Conservation (phyloP, 2,113 vertebrate genomes). For the Etheostoma spectabile region DNA sequence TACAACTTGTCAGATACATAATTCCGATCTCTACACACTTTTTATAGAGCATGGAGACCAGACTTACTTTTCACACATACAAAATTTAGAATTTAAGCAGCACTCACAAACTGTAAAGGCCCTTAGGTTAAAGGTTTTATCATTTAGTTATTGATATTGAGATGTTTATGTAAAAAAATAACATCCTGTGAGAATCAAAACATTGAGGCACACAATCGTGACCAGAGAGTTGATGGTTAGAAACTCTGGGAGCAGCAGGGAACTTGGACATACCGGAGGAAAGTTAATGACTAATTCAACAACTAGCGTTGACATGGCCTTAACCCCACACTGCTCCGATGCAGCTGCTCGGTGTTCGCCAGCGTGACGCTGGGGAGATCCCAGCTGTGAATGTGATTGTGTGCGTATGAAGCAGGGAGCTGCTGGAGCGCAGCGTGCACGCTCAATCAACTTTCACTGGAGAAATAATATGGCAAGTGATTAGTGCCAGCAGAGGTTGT, state of each 20-base stretch:
- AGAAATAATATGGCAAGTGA: conserved; percentile 55
- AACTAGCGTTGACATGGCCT: background rate
- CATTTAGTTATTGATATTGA: conserved; percentile 5
- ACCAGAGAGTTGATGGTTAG: background rate
- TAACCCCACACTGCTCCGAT: background rate
- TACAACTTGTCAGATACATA: background rate
- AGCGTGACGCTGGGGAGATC: conserved; percentile 14
- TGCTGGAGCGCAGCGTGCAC: conserved; percentile 21
- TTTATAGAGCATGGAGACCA: background rate
- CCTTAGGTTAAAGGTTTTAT: background rate
- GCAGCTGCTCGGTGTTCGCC: conserved; percentile 31
- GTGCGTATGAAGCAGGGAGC: conserved; percentile 20
- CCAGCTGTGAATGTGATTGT: conserved; percentile 49
- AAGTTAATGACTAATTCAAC: conserved; percentile 46
- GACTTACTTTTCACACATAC: background rate
- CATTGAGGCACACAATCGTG: background rate
- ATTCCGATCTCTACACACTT: background rate
- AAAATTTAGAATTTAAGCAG: background rate
- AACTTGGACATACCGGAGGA: background rate
- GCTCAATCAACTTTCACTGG: conserved; percentile 47
- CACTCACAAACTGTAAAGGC: background rate
- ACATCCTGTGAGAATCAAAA: background rate
- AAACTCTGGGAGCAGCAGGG: background rate
- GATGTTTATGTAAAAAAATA: background rate
- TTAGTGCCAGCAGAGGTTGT: conserved; percentile 58